phyloP scores from a whole-genome alignment of 2,888 invertebrate genomes.

The Drosophila parthenogenetica region DNA sequence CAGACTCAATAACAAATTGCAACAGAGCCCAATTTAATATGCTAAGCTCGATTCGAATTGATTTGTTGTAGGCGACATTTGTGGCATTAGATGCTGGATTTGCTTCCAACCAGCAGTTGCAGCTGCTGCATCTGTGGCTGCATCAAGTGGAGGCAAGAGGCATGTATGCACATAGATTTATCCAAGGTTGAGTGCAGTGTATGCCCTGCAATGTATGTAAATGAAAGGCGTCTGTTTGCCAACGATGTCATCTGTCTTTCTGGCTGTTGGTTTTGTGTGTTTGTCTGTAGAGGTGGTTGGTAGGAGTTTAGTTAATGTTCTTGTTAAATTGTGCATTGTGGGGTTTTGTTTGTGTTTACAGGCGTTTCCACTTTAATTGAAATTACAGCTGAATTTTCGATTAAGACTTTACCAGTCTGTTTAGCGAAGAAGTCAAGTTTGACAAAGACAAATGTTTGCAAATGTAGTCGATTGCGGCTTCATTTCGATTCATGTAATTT shows the following conservation, averaged over 20 bases:
- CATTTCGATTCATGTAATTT: conserved; percentile 32
- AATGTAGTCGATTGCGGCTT: conserved; percentile 9
- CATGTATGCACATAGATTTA: not conserved
- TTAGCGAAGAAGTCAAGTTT: conserved; percentile 28
- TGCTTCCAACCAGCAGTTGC: conserved; percentile 32
- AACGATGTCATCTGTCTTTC: conserved; percentile 33
- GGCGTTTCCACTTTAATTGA: conserved; percentile 73
- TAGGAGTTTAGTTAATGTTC: conserved; percentile 62
- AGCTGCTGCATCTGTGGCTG: conserved; percentile 20
- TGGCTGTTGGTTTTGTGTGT: conserved; percentile 31
- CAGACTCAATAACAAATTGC: conserved; percentile 30
- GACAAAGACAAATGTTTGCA: conserved; percentile 40
- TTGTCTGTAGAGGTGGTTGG: conserved; percentile 27
- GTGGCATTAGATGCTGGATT: conserved; percentile 33
- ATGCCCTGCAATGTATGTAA: conserved; percentile 62
- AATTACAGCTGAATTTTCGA: conserved; percentile 73
- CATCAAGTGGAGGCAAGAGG: conserved; percentile 12
- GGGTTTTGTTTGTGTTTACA: conserved; percentile 43
- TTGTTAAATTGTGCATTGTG: conserved; percentile 68
- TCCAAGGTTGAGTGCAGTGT: conserved; percentile 19
- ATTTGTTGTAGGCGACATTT: conserved; percentile 73
- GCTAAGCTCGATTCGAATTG: conserved; percentile 65
- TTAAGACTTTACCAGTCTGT: conserved; percentile 48
- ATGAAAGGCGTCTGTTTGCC: conserved; percentile 64
- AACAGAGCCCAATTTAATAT: conserved; percentile 61